Evolutionary conservation across 2,113 vertebrate species (phyloP).

Genomic region (Archocentrus centrarchus): DNA sequence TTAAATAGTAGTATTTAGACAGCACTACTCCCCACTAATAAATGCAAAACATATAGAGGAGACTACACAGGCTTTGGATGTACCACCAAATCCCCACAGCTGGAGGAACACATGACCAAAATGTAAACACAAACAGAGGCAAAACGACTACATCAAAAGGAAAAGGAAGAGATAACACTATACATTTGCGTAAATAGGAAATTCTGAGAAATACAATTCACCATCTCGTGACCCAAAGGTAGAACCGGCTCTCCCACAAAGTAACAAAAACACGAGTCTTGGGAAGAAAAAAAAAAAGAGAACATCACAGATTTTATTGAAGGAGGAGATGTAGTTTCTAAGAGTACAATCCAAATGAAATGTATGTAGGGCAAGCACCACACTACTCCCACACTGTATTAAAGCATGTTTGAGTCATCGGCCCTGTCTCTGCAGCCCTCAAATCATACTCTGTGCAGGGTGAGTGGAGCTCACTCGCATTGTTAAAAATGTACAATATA

Average conservation of each 20-base stretch:
- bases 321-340: constrained; percentile 42
- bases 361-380: constrained; percentile 47
- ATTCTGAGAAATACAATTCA: not conserved
- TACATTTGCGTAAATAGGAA: not conserved
- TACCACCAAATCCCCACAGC: constrained; percentile 51
- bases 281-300: constrained; percentile 28
- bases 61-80: constrained; percentile 26
- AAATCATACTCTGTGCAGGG: constrained; percentile 31
- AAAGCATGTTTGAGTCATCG: constrained; percentile 56
- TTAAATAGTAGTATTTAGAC: constrained; percentile 72
- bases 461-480: constrained; percentile 31
- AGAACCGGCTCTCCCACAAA: not conserved
- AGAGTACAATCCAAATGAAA: constrained; percentile 52
- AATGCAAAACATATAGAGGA: constrained; percentile 60
- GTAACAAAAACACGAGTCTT: constrained; percentile 13
- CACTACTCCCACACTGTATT: constrained; percentile 57
- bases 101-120: constrained; percentile 59
- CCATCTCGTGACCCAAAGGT: not conserved
- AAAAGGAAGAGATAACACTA: not conserved
- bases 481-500: constrained; percentile 61
- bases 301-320: constrained; percentile 70
- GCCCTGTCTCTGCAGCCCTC: constrained; percentile 37
- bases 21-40: constrained; percentile 57
- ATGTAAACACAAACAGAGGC: constrained; percentile 52
- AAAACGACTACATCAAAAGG: constrained; percentile 48